Conservation (phyloP, 2,113 vertebrate species). For the Neodontobutis hainanensis region DNA sequence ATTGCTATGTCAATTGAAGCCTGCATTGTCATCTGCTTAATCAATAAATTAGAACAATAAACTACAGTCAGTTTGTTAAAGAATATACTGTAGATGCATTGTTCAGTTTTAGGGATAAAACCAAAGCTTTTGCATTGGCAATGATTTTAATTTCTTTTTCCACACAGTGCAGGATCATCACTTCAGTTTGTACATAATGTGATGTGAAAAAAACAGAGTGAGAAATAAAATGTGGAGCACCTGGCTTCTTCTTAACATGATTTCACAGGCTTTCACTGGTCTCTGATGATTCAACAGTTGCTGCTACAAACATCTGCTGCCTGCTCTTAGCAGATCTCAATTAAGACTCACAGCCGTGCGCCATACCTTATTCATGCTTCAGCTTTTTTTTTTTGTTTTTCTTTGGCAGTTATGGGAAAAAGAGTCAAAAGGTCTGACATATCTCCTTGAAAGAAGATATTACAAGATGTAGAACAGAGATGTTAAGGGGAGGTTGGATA, state of each 20-base stretch:
- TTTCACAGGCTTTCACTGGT: slow-evolving; percentile 71
- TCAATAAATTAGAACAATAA: too few species aligned
- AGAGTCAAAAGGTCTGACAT: slow-evolving; percentile 53
- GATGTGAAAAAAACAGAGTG: slow-evolving; percentile 32
- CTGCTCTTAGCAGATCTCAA: slow-evolving; percentile 81
- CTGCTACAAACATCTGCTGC: slow-evolving; percentile 80
- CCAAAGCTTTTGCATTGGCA: slow-evolving; percentile 33
- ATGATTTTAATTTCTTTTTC: slow-evolving; percentile 23
- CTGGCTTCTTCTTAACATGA: slow-evolving; percentile 72
- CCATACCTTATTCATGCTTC: slow-evolving; percentile 73
- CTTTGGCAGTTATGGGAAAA: slow-evolving; percentile 38
- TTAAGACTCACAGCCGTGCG: slow-evolving; percentile 72
- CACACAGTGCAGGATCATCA: slow-evolving; percentile 25
- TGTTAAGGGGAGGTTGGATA: slow-evolving; percentile 43
- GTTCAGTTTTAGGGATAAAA: too few species aligned
- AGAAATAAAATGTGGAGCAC: slow-evolving; percentile 69
- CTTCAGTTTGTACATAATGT: slow-evolving; percentile 35
- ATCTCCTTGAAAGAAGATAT: slow-evolving; percentile 55
- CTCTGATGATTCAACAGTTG: slow-evolving; percentile 83
- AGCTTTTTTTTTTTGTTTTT: slow-evolving; percentile 22
- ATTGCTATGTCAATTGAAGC: too few species aligned
- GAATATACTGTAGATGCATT: too few species aligned
- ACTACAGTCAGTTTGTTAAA: background rate
- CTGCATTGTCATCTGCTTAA: too few species aligned
- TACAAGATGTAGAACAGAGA: slow-evolving; percentile 51